Conservation (phyloP, 1,140 invertebrate genomes). For the Drosophila ogumai region DNA sequence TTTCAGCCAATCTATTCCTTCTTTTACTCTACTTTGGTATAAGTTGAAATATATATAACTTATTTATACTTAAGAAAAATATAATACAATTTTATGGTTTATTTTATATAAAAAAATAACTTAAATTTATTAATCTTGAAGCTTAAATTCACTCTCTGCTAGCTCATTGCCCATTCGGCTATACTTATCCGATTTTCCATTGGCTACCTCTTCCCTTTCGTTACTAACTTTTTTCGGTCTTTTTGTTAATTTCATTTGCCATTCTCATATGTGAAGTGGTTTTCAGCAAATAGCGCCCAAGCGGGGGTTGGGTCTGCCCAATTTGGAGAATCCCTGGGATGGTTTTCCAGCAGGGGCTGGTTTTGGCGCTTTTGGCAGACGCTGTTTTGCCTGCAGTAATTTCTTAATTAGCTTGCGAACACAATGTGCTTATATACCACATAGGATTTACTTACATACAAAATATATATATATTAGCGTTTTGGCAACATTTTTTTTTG, state of each 20-base stretch:
- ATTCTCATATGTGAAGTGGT: conserved; percentile 70
- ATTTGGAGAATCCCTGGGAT: conserved; percentile 23
- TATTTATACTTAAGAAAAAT: too few relatives aligned
- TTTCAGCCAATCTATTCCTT: too few relatives aligned
- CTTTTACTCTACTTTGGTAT: too few relatives aligned
- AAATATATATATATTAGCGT: conserved; percentile 13
- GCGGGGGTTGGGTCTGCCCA: conserved; percentile 19
- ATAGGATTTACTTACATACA: conserved; percentile 24
- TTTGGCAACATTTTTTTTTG: conserved; percentile 27
- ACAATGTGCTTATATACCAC: conserved; percentile 78
- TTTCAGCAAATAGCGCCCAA: conserved; percentile 64
- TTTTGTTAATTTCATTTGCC: conserved; percentile 74
- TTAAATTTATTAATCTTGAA: too few relatives aligned
- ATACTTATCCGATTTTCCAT: not conserved
- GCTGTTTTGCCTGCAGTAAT: conserved; percentile 81
- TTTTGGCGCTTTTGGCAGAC: conserved; percentile 37
- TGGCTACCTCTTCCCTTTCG: conserved; percentile 2
- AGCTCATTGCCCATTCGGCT: conserved; percentile 10
- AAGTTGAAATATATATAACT: too few relatives aligned
- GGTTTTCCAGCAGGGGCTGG: conserved; percentile 9
- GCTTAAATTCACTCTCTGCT: not conserved
- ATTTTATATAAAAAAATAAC: too few relatives aligned
- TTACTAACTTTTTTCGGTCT: conserved; percentile 24
- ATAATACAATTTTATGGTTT: too few relatives aligned
- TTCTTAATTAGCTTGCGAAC: conserved; percentile 83